phyloP scores from a whole-genome alignment of 2,888 invertebrate genomes.

The Polymixis flavicincta region DNA sequence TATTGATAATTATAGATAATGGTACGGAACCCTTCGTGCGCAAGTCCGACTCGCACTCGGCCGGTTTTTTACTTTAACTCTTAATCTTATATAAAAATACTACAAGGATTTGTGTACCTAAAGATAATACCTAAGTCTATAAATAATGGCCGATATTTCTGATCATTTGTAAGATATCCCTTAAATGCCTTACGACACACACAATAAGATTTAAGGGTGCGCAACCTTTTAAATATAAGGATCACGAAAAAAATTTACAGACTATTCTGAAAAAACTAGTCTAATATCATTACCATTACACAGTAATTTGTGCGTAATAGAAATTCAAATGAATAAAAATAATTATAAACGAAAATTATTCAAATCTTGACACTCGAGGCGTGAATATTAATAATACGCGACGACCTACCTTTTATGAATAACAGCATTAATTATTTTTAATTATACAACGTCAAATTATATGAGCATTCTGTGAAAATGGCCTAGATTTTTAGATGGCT shows the following conservation, averaged over 20 bases:
- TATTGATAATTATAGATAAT: too few relatives aligned
- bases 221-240: neutral
- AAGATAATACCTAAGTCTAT: neutral
- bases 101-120: too few relatives aligned
- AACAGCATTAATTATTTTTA: conserved; percentile 45
- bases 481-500: neutral
- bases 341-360: conserved; percentile 62
- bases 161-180: neutral
- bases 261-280: neutral
- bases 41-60: too few relatives aligned
- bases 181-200: neutral
- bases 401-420: conserved; percentile 51
- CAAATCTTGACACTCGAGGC: conserved; percentile 54
- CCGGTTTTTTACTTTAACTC: too few relatives aligned
- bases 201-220: neutral
- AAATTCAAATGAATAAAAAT: conserved; percentile 60
- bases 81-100: neutral
- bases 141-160: neutral
- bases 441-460: conserved; percentile 35
- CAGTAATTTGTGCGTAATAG: conserved; percentile 45
- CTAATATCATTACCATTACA: conserved; percentile 34
- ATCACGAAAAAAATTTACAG: neutral
- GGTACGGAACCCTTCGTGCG: too few relatives aligned
- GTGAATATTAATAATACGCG: conserved; percentile 61
- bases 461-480: conserved; percentile 15